A percentile compares a stretch with the other conserved stretches of the same genome.
Conservation (phyloP, 2,113 vertebrate genomes). For the Panthera leo region DNA sequence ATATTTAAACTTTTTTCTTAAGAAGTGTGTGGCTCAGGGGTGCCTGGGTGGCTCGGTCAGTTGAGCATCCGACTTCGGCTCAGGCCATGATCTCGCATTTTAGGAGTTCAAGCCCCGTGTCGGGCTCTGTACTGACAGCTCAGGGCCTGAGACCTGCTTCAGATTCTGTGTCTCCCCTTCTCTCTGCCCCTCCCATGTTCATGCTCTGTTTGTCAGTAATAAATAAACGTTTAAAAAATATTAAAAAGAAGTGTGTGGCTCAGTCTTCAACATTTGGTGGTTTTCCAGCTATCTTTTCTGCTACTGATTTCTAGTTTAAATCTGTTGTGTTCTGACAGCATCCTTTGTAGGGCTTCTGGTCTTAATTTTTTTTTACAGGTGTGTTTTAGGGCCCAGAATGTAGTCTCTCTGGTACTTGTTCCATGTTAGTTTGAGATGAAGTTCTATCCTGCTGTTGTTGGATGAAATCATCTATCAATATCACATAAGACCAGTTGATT, state of each 20-base stretch:
- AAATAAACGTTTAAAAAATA: too few relatives aligned
- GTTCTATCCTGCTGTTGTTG: background rate
- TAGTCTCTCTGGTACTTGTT: background rate
- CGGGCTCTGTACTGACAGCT: too few relatives aligned
- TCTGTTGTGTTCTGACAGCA: background rate
- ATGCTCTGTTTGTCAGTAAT: too few relatives aligned
- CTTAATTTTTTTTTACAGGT: background rate
- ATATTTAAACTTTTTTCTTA: background rate
- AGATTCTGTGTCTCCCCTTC: too few relatives aligned
- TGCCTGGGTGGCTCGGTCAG: too few relatives aligned
- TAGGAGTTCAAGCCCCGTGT: too few relatives aligned
- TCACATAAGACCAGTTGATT: background rate
- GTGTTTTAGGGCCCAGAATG: background rate
- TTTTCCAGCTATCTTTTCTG: background rate
- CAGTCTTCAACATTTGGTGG: background rate
- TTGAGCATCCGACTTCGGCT: too few relatives aligned
- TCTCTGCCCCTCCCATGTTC: too few relatives aligned
- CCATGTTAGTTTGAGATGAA: background rate
- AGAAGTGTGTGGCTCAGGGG: background rate
- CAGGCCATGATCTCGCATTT: too few relatives aligned
- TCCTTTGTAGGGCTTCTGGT: background rate
- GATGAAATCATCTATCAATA: background rate
- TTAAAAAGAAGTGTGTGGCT: background rate
- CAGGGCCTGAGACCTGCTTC: too few relatives aligned
- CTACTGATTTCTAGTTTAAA: background rate